Evolutionary conservation across 2,888 invertebrate species (phyloP), one percentile per base, ranked within the genome.

Genomic region (Melinopterus prodromus): DNA sequence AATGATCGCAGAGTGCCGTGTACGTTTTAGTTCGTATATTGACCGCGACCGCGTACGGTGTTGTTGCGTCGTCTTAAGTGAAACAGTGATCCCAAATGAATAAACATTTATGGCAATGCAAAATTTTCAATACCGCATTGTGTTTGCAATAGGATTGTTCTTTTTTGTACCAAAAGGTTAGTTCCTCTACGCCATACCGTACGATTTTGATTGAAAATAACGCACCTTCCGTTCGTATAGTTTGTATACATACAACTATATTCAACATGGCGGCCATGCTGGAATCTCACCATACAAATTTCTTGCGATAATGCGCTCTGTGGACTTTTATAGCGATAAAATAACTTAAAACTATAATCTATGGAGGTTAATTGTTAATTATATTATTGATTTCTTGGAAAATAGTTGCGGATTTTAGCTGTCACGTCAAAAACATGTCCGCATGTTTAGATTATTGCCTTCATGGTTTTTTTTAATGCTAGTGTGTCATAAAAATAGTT

Each of bases 41-140:
- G 77, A 69, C 79, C 83, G 84, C 84, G 88, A 87, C 87, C 87
- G 89, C 74, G 87, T 84, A 85, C 86, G 86, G 90, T 90, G 89
- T 90, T 89, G 7, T 81, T 81, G 80, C 80, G 81, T 79, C 81
- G 81, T 26, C 26, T 26, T 26, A 82, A 85, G 86, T 53, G 53
- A 53, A 53, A 86, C 86, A 87, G 88, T 87, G 74, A n/a, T 74
- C 88, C 92, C 93, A 93, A 93, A 93, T 93, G 94, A 92, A 91
- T 91, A 91, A 91, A 92, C 91, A 93, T 93, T 92, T 93, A 94
- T 94, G 94, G 94, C 94, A 94, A 92, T 94, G 92, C 92, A 92
- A 93, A 92, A 93, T 91, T 92, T 93, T 91, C 93, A 92, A 92
- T 92, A 93, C 92, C 90, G 90, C 90, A 92, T 92, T 90, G 90